These are phyloP conservation scores for Chromis chromis DNA, from an alignment of 2,797 vertebrate genomes.

Conservation along the genomic window DNA sequence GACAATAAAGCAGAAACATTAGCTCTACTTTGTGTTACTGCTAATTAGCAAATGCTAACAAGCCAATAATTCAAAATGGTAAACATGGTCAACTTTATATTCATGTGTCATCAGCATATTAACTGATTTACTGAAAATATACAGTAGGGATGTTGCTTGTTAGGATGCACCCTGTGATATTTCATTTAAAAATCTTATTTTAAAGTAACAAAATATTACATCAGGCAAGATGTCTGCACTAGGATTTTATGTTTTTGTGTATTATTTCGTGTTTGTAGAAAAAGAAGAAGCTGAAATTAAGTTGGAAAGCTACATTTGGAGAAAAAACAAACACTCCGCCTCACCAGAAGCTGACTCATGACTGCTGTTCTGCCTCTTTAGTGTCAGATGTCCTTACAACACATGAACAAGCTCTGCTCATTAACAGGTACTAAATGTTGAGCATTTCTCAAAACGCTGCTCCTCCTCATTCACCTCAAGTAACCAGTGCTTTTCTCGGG, in stretches of 20 bases:
- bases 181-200: no score
- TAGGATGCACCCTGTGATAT: no score
- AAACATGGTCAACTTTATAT: no score
- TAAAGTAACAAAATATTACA: no score
- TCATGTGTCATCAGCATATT: neutral
- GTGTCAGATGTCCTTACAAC: neutral
- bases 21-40: neutral
- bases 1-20: no score
- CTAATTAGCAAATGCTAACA: neutral
- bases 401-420: neutral
- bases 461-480: neutral
- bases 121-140: no score
- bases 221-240: no score
- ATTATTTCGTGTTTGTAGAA: neutral
- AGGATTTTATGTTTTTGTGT: neutral
- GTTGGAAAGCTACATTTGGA: neutral
- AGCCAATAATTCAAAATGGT: neutral
- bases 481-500: constrained; percentile 29
- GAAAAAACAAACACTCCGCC: neutral
- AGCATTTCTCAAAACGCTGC: constrained; percentile 17
- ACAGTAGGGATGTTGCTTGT: no score
- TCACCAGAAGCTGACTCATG: constrained; percentile 11
- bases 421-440: constrained; percentile 14
- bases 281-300: neutral
- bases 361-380: neutral